These are phyloP conservation scores for Microplitis demolitor DNA, from an alignment of 1,140 invertebrate genomes.

Conservation along the genomic window DNA sequence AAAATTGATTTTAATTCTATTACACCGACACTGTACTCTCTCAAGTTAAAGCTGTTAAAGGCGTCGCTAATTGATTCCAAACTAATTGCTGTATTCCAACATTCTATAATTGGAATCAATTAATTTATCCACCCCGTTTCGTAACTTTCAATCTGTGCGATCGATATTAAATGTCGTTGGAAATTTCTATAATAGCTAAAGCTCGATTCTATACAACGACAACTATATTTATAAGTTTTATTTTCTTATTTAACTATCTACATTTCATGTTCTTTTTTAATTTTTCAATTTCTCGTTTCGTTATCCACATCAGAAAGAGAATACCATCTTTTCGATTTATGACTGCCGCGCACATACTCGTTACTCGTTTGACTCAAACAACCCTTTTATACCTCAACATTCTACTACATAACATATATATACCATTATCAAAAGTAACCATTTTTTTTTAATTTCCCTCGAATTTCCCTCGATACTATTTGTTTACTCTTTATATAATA, in stretches of 20 bases:
- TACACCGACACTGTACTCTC: neutral
- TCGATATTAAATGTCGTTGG: conserved; percentile 1
- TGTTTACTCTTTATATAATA: too few relatives aligned
- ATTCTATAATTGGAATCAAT: conserved; percentile 51
- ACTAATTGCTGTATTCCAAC: conserved; percentile 48
- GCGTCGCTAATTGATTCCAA: conserved; percentile 47
- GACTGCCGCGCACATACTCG: neutral
- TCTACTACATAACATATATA: too few relatives aligned
- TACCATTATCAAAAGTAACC: too few relatives aligned
- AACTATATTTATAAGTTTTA: neutral
- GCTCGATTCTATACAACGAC: neutral
- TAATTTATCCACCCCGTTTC: conserved; percentile 41
- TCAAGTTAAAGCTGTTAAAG: neutral
- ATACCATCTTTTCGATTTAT: conserved; percentile 2
- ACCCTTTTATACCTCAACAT: too few relatives aligned
- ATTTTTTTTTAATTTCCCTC: too few relatives aligned
- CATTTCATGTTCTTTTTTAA: neutral
- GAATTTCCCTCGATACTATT: too few relatives aligned
- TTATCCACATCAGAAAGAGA: neutral
- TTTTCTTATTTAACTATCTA: neutral
- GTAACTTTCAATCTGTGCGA: conserved; percentile 28
- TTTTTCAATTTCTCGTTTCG: neutral
- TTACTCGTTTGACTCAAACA: neutral
- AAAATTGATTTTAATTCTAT: neutral
- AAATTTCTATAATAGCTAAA: neutral